phyloP scores from a whole-genome alignment of 2,797 vertebrate genomes.

The Poecilia wingei region DNA sequence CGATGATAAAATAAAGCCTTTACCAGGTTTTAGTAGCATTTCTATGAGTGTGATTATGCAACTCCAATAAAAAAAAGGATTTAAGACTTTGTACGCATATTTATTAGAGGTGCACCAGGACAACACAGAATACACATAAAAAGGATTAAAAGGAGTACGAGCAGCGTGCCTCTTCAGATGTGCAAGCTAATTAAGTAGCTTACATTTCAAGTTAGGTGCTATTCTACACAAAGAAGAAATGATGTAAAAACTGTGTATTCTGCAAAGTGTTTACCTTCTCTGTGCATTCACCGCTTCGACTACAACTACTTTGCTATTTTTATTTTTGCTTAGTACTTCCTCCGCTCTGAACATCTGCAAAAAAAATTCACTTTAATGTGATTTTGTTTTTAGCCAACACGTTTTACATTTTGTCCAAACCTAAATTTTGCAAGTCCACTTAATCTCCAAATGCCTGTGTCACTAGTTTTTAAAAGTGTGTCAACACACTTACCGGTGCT shows the following conservation, averaged over 20 bases:
- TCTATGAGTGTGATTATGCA: background rate
- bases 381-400: background rate
- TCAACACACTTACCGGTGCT: background rate
- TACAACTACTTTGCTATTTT: background rate
- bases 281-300: background rate
- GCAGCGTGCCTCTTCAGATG: background rate
- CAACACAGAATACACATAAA: background rate
- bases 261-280: background rate
- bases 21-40: background rate
- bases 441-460: background rate
- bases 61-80: background rate
- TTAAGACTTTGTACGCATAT: background rate
- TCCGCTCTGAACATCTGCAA: background rate
- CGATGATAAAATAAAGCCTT: background rate
- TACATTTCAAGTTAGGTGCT: conserved; percentile 1
- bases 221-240: background rate
- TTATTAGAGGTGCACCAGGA: background rate
- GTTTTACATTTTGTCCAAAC: background rate
- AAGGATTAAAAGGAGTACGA: background rate
- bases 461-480: background rate
- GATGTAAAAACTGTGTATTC: background rate
- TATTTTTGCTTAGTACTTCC: background rate
- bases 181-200: background rate
- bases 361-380: background rate
- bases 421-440: background rate